These are phyloP conservation scores for Enoplosus armatus DNA, from an alignment of 2,797 vertebrate species.

Conservation along the genomic window DNA sequence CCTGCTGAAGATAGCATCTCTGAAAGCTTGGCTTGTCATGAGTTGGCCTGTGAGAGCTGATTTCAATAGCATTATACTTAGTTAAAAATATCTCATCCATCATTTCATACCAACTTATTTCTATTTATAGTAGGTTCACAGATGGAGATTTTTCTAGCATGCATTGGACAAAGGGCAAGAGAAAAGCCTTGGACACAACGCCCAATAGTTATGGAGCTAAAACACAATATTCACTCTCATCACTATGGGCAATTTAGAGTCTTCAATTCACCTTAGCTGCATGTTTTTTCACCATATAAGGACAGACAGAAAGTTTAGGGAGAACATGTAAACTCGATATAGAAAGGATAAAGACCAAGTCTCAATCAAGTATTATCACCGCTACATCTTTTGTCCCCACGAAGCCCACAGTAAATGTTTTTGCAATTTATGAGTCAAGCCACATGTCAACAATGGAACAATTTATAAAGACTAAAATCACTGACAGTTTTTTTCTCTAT, in stretches of 20 bases:
- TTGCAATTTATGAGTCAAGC: constrained; percentile 15
- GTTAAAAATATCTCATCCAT: constrained; percentile 16
- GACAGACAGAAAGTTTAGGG: background rate
- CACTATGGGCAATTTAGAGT: constrained; percentile 9
- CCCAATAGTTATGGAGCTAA: background rate
- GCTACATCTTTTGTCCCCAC: constrained; percentile 6
- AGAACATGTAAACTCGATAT: background rate
- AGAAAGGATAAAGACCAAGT: background rate
- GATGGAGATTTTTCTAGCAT: constrained; percentile 3
- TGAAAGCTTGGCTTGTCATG: constrained; percentile 64
- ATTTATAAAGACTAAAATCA: constrained; percentile 30
- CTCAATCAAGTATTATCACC: background rate
- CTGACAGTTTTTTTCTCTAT: constrained; percentile 19
- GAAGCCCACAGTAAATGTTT: background rate
- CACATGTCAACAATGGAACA: constrained; percentile 31
- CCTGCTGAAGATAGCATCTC: constrained; percentile 66
- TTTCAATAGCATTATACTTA: constrained; percentile 53
- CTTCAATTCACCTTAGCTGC: background rate
- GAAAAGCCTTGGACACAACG: background rate
- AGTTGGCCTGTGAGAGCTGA: constrained; percentile 49
- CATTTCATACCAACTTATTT: constrained; percentile 8
- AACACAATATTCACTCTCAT: constrained; percentile 8
- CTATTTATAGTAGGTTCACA: constrained; percentile 27
- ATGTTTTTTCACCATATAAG: background rate
- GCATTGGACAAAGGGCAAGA: constrained; percentile 1